Conservation (phyloP, 2,797 vertebrate species). For the Clamator glandarius region DNA sequence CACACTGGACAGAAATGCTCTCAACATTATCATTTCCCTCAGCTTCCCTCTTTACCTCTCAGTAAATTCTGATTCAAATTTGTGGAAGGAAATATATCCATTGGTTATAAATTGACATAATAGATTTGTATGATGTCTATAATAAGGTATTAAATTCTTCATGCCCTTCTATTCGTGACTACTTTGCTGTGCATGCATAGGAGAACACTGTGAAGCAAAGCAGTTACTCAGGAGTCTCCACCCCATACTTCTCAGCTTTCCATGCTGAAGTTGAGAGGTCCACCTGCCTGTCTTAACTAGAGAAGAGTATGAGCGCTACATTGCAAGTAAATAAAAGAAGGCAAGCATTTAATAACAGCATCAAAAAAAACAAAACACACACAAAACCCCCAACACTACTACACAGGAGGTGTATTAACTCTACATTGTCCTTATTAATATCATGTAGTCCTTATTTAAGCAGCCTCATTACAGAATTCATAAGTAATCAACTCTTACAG, state of each 20-base stretch:
- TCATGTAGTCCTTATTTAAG: not conserved
- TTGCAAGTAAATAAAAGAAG: conserved; percentile 48
- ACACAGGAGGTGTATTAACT: not conserved
- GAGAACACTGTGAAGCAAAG: conserved; percentile 74
- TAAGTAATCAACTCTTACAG: not conserved
- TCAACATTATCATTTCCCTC: not conserved
- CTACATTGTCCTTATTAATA: not conserved
- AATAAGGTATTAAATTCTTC: not conserved
- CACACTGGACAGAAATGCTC: not conserved
- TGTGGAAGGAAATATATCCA: not conserved
- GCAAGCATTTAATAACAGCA: not conserved
- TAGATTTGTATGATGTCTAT: not conserved
- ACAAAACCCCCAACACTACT: not conserved
- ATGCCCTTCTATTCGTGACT: conserved; percentile 8
- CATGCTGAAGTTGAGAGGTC: conserved; percentile 80
- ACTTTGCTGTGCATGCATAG: conserved; percentile 68
- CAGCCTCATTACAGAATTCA: not conserved
- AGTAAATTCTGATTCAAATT: not conserved
- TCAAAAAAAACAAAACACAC: not conserved
- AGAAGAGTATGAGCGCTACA: conserved; percentile 77
- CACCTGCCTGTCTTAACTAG: conserved; percentile 79
- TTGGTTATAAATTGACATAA: not conserved
- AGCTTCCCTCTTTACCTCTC: not conserved
- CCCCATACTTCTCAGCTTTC: conserved; percentile 85
- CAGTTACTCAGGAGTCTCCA: conserved; percentile 86